phyloP scores from a whole-genome alignment of 2,797 vertebrate genomes.

The Sebastes hopkinsi region DNA sequence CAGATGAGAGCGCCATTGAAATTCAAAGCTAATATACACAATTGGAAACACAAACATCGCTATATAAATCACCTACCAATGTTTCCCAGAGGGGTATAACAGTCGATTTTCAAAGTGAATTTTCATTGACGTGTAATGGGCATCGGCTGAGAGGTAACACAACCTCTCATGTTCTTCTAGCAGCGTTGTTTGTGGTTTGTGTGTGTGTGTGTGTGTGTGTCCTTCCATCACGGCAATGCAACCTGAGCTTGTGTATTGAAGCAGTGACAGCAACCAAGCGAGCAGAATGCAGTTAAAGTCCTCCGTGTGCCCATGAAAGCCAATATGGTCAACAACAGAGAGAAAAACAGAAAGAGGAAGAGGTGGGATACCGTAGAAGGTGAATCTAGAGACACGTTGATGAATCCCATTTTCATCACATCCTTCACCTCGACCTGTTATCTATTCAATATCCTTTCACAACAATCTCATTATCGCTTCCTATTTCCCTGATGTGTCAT shows the following conservation, averaged over 20 bases:
- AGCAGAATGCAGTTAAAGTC: conserved; percentile 19
- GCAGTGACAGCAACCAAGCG: conserved; percentile 14
- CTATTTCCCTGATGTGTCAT: conserved; percentile 50
- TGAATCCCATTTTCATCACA: conserved; percentile 20
- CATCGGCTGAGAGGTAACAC: neutral
- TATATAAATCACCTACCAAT: conserved; percentile 10
- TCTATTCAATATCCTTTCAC: conserved; percentile 26
- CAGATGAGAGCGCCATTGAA: conserved; percentile 6
- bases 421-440: conserved; percentile 23
- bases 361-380: neutral
- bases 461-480: conserved; percentile 50
- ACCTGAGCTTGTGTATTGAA: conserved; percentile 29
- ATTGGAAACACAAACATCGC: conserved; percentile 22
- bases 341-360: neutral
- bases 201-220: neutral
- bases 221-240: conserved; percentile 11
- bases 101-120: conserved; percentile 28
- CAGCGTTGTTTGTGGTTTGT: neutral
- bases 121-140: conserved; percentile 10
- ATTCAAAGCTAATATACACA: conserved; percentile 23
- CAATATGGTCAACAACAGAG: neutral
- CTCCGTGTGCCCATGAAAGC: neutral
- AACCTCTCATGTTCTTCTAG: neutral
- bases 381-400: neutral
- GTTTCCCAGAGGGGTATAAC: neutral